Conservation (phyloP, 2,113 vertebrate species). For the Odocoileus virginianus region DNA sequence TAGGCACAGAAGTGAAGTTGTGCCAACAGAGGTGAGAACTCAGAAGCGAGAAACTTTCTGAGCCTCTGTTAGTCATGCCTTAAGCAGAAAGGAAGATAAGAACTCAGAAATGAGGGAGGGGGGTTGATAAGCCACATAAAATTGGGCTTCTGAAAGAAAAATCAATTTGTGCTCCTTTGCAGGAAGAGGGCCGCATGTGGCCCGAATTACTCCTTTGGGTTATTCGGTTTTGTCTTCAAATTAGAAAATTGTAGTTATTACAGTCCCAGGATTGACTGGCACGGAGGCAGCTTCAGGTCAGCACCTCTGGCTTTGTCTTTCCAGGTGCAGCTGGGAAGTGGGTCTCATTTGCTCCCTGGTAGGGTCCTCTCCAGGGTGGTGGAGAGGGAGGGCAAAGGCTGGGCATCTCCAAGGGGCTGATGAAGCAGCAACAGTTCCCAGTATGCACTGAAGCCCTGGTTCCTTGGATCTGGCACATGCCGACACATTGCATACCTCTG, state of each 20-base stretch:
- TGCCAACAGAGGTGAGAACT: neutral
- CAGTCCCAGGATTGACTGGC: constrained; percentile 12
- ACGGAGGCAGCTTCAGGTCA: neutral
- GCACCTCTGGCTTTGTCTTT: neutral
- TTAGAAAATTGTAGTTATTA: constrained; percentile 61
- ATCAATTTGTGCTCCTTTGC: neutral
- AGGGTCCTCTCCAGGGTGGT: neutral
- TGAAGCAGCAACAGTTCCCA: neutral
- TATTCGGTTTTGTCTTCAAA: constrained; percentile 47
- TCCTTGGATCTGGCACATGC: rapidly evolving
- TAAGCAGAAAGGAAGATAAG: neutral
- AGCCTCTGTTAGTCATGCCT: neutral
- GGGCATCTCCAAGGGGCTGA: neutral
- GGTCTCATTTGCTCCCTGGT: neutral
- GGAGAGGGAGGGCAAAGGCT: neutral
- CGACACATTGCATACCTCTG: rapidly evolving
- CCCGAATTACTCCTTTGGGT: neutral
- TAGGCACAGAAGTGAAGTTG: neutral
- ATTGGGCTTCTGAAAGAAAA: constrained; percentile 29
- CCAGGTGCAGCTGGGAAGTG: rapidly evolving
- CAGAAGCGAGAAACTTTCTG: neutral
- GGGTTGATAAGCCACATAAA: neutral
- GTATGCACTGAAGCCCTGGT: rapidly evolving
- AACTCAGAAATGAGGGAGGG: neutral
- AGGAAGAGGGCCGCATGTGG: neutral